phyloP scores from a whole-genome alignment of 2,113 vertebrate species.

The Gasterosteus nipponicus region DNA sequence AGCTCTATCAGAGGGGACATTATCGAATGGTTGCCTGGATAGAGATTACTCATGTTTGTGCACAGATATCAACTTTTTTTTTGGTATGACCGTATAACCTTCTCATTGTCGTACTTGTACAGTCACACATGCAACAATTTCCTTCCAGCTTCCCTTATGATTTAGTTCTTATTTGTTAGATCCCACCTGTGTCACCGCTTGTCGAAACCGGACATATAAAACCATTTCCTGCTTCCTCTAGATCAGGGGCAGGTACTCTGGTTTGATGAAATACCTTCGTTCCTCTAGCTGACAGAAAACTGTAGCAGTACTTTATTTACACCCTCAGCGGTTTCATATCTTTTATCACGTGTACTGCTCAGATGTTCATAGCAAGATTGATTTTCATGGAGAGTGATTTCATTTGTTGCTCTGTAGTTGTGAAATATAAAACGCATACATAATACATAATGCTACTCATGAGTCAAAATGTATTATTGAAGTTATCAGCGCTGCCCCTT shows the following conservation, averaged over 20 bases:
- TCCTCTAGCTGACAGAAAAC: neutral
- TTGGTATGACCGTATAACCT: neutral
- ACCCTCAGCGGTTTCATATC: neutral
- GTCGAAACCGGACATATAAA: neutral
- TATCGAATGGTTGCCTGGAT: no score
- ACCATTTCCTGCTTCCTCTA: neutral
- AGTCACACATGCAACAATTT: slow-evolving; percentile 6
- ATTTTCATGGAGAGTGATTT: neutral
- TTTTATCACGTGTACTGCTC: neutral
- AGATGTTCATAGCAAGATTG: neutral
- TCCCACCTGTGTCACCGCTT: neutral
- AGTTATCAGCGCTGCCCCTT: neutral
- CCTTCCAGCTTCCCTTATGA: neutral
- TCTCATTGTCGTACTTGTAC: neutral
- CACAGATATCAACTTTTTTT: neutral
- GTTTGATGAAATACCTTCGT: neutral
- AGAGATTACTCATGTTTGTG: neutral
- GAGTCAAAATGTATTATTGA: neutral
- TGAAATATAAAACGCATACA: neutral
- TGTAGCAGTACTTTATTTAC: neutral
- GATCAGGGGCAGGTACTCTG: neutral
- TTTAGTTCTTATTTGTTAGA: slow-evolving; percentile 13
- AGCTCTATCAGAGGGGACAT: neutral
- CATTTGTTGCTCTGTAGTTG: neutral
- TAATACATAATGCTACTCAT: neutral